Evolutionary conservation across 2,113 vertebrate genomes (phyloP).

Genomic region (Sceloporus undulatus): DNA sequence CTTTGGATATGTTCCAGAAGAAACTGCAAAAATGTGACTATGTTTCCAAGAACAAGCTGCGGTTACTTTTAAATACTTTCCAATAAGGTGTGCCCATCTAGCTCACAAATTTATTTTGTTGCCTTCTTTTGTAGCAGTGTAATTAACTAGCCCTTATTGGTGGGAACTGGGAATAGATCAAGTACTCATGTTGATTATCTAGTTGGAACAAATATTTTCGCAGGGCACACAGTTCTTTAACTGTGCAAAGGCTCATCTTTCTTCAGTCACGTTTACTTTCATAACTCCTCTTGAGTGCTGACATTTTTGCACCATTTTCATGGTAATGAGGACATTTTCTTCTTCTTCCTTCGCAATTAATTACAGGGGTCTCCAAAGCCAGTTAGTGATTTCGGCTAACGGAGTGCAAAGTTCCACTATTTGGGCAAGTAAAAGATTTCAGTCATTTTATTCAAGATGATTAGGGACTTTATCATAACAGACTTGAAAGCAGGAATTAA

Average conservation of each 20-base stretch:
- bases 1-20: background rate
- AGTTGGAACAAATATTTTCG: background rate
- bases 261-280: background rate
- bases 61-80: background rate
- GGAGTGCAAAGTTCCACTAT: no score
- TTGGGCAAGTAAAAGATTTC: no score
- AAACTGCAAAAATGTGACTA: background rate
- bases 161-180: background rate
- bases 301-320: background rate
- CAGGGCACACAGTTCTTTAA: background rate
- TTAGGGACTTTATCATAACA: no score
- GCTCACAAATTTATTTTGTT: background rate
- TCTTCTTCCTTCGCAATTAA: background rate
- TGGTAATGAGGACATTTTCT: background rate
- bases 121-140: background rate
- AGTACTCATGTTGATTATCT: background rate
- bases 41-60: background rate
- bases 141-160: background rate
- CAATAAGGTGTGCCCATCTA: background rate
- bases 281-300: no score
- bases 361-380: no score
- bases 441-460: no score
- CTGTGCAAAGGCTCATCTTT: background rate
- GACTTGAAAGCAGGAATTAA: no score
- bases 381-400: no score